Conservation (phyloP, 1,140 invertebrate species). For the Aphaenogaster rudis region DNA sequence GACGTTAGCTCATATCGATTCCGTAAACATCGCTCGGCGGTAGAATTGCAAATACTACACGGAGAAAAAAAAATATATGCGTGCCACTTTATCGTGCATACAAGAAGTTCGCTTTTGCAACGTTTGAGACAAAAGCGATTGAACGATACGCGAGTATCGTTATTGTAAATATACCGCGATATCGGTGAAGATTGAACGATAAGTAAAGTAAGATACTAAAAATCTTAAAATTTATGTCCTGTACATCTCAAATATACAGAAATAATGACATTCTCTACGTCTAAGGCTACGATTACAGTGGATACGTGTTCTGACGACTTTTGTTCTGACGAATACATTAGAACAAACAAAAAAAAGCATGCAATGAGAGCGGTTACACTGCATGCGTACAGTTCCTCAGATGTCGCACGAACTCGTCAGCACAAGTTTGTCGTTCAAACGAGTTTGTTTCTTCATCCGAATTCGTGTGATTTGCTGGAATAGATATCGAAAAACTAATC, state of each 20-base stretch:
- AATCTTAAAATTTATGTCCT: background rate
- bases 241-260: background rate
- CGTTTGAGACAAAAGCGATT: conserved; percentile 4
- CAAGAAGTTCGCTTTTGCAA: background rate
- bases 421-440: too few species aligned
- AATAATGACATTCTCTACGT: background rate
- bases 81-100: background rate
- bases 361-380: too few species aligned
- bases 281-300: too few species aligned
- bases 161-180: conserved; percentile 33
- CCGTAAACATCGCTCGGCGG: conserved; percentile 36
- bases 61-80: background rate
- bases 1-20: conserved; percentile 9
- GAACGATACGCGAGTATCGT: conserved; percentile 18
- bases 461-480: too few species aligned
- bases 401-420: too few species aligned
- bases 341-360: too few species aligned
- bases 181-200: background rate
- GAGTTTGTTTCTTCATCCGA: too few species aligned
- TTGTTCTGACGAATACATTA: too few species aligned
- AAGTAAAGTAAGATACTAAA: background rate
- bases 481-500: too few species aligned
- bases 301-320: too few species aligned
- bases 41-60: conserved; percentile 17
- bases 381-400: too few species aligned